These are phyloP conservation scores for Baronia brevicornis DNA, from an alignment of 2,888 invertebrate species.

Conservation along the genomic window DNA sequence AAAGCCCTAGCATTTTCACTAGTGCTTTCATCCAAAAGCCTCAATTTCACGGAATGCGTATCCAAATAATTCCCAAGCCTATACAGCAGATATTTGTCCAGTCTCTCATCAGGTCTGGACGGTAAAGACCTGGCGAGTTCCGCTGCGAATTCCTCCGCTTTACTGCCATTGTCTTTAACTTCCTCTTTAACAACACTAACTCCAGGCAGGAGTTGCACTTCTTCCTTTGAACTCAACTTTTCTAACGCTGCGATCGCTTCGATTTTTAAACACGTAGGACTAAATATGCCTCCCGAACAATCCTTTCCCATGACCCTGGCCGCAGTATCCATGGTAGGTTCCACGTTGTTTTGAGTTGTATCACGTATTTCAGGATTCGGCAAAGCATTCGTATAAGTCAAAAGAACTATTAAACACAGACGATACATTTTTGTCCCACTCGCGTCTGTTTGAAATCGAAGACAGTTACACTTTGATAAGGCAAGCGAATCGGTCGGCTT, in stretches of 20 bases:
- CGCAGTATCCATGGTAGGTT: slow-evolving; percentile 40
- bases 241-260: slow-evolving; percentile 62
- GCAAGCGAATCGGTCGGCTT: slow-evolving; percentile 52
- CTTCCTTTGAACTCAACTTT: slow-evolving; percentile 56
- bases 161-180: slow-evolving; percentile 62
- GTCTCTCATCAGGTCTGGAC: slow-evolving; percentile 82
- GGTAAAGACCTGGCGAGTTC: slow-evolving; percentile 85
- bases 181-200: slow-evolving; percentile 82
- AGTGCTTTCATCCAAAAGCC: slow-evolving; percentile 79
- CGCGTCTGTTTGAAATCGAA: slow-evolving; percentile 49
- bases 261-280: slow-evolving; percentile 59
- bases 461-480: slow-evolving; percentile 60
- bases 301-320: slow-evolving; percentile 52
- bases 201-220: slow-evolving; percentile 52
- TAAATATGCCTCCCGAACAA: slow-evolving; percentile 56
- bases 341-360: slow-evolving; percentile 29
- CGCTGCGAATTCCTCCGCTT: slow-evolving; percentile 81
- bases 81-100: slow-evolving; percentile 84
- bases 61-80: slow-evolving; percentile 82
- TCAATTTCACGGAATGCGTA: slow-evolving; percentile 83
- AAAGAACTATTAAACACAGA: slow-evolving; percentile 31
- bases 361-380: slow-evolving; percentile 48
- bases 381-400: slow-evolving; percentile 37
- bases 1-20: slow-evolving; percentile 75
- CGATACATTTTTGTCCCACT: slow-evolving; percentile 40